phyloP scores from a whole-genome alignment of 2,888 invertebrate genomes.

The Synergus itoensis region DNA sequence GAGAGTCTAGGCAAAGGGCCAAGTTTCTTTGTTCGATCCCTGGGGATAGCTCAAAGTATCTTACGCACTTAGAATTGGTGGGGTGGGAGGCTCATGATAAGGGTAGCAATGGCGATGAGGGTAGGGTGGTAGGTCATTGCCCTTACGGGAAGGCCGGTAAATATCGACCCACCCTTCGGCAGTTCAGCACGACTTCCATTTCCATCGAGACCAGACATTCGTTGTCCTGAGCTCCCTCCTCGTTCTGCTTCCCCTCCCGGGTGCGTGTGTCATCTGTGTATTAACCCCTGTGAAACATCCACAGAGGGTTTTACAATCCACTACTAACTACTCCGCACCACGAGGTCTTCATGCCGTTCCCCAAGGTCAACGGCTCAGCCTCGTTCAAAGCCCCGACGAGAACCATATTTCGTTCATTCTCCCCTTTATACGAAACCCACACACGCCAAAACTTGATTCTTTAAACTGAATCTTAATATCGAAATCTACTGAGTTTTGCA shows the following conservation, averaged over 20 bases:
- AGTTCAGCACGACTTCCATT: constrained; percentile 46
- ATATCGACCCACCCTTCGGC: constrained; percentile 71
- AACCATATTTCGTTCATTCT: constrained; percentile 47
- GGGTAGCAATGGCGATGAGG: constrained; percentile 54
- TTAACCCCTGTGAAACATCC: constrained; percentile 54
- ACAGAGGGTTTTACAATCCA: constrained; percentile 54
- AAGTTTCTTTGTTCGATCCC: constrained; percentile 17
- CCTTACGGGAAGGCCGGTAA: constrained; percentile 70
- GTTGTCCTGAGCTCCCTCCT: constrained; percentile 55
- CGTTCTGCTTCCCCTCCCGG: constrained; percentile 18
- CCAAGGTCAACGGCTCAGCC: constrained; percentile 65
- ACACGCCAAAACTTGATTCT: not conserved
- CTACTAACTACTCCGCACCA: constrained; percentile 56
- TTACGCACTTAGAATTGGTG: constrained; percentile 7
- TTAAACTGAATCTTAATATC: not conserved
- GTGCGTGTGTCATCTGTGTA: not conserved
- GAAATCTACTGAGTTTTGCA: not conserved
- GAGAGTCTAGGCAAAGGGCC: not conserved
- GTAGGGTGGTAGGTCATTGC: constrained; percentile 68
- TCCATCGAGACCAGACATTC: constrained; percentile 63
- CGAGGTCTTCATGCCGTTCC: constrained; percentile 63
- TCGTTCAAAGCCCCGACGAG: constrained; percentile 62
- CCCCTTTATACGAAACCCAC: constrained; percentile 32
- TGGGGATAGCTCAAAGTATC: constrained; percentile 11
- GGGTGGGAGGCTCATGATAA: constrained; percentile 44